phyloP scores from a whole-genome alignment of 2,888 invertebrate genomes.

The Iphiclides podalirius region DNA sequence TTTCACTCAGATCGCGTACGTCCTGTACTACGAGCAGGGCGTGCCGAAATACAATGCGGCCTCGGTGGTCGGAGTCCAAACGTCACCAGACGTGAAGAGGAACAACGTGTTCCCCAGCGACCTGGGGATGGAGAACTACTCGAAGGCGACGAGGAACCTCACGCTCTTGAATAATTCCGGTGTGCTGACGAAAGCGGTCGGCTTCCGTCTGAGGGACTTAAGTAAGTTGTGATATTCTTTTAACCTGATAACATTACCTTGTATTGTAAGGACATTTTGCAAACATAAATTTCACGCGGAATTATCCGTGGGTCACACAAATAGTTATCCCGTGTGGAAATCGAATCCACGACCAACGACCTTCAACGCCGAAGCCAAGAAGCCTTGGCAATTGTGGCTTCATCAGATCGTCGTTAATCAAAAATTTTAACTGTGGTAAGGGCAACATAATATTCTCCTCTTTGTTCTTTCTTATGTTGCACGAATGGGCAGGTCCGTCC shows the following conservation, averaged over 20 bases:
- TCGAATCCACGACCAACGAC: too few species aligned
- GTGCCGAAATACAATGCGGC: slow-evolving; percentile 49
- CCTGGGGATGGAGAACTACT: slow-evolving; percentile 54
- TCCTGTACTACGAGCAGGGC: slow-evolving; percentile 70
- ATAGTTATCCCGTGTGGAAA: too few species aligned
- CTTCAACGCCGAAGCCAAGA: too few species aligned
- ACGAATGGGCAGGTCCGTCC: too few species aligned
- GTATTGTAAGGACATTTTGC: too few species aligned
- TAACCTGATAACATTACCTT: background rate
- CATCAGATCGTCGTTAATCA: too few species aligned
- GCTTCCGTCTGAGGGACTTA: slow-evolving; percentile 63
- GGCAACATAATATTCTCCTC: too few species aligned
- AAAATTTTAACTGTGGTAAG: too few species aligned
- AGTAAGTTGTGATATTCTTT: slow-evolving; percentile 49
- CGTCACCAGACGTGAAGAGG: slow-evolving; percentile 50
- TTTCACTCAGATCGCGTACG: slow-evolving; percentile 62
- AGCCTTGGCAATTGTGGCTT: too few species aligned
- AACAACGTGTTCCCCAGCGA: slow-evolving; percentile 63
- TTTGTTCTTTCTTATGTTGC: too few species aligned
- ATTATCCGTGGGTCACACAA: too few species aligned
- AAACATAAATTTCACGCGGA: too few species aligned
- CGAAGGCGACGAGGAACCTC: slow-evolving; percentile 57
- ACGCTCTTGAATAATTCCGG: slow-evolving; percentile 64
- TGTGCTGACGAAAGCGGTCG: slow-evolving; percentile 61
- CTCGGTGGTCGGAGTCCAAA: slow-evolving; percentile 47